Evolutionary conservation across 2,113 vertebrate genomes (phyloP).

Genomic region (Dascyllus trimaculatus): DNA sequence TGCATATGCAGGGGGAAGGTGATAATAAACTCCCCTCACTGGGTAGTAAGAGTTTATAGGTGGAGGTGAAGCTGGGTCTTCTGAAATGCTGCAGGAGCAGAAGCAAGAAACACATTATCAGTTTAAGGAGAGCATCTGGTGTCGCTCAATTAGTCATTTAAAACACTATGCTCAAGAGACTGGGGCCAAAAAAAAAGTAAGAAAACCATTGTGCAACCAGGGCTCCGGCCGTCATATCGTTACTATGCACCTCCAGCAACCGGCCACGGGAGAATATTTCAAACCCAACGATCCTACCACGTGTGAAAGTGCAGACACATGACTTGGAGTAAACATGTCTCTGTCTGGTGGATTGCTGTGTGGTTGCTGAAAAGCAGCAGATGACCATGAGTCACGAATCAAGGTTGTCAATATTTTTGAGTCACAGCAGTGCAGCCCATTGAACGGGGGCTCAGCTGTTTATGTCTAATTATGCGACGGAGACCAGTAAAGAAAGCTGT

Average conservation of each 20-base stretch:
- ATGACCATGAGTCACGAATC: slow-evolving; percentile 56
- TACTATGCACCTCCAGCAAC: background rate
- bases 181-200: background rate
- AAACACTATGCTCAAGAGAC: background rate
- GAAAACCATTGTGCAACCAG: background rate
- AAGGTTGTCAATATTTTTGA: slow-evolving; percentile 20
- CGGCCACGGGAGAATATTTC: background rate
- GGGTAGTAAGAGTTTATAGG: slow-evolving; percentile 18
- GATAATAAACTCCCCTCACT: background rate
- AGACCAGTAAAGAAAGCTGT: slow-evolving; percentile 15
- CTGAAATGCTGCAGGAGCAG: slow-evolving; percentile 4
- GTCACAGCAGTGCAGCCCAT: background rate
- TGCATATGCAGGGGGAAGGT: background rate
- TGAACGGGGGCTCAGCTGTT: slow-evolving; percentile 8
- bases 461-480: slow-evolving; percentile 3
- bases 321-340: slow-evolving; percentile 21
- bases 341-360: slow-evolving; percentile 2
- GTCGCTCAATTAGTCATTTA: slow-evolving; percentile 1
- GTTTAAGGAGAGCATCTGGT: background rate
- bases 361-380: slow-evolving; percentile 42
- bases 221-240: background rate
- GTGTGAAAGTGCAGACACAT: slow-evolving; percentile 22
- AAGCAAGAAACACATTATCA: background rate
- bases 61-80: background rate
- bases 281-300: background rate